Evolutionary conservation across 2,113 vertebrate genomes (phyloP).

Genomic region (Xiphias gladius): DNA sequence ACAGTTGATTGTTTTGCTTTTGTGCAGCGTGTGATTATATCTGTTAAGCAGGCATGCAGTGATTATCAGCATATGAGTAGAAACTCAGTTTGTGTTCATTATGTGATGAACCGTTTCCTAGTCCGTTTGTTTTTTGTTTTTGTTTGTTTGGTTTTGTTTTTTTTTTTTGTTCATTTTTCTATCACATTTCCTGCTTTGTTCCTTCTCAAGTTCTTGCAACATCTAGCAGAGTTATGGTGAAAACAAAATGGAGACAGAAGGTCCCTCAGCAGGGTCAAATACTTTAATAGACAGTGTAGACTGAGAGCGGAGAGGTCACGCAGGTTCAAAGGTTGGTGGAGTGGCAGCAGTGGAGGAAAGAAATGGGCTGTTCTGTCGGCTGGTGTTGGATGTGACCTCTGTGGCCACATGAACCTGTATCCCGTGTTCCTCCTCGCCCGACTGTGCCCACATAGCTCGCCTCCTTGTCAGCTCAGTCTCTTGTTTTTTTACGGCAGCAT

Average conservation of each 20-base stretch:
- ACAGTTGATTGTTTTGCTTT: neutral
- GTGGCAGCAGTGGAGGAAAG: neutral
- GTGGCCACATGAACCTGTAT: neutral
- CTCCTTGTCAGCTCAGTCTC: neutral
- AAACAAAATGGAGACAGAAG: conserved; percentile 14
- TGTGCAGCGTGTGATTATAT: neutral
- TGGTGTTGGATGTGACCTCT: conserved; percentile 25
- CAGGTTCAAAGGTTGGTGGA: conserved; percentile 25
- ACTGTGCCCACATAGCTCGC: neutral
- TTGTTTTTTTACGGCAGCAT: neutral
- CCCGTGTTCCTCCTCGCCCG: conserved; percentile 6
- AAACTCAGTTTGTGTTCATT: too few relatives aligned
- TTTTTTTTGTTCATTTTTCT: too few relatives aligned
- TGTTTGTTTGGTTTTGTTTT: too few relatives aligned
- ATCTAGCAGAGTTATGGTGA: conserved; percentile 56
- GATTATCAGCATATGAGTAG: neutral
- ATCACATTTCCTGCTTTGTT: neutral
- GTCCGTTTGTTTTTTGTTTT: too few relatives aligned
- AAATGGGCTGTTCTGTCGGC: neutral
- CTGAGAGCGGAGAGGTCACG: conserved; percentile 1
- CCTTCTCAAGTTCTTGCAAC: conserved; percentile 53
- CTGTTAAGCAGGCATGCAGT: neutral
- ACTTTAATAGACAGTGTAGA: conserved; percentile 19
- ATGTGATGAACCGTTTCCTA: neutral
- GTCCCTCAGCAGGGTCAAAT: conserved; percentile 46